Evolutionary conservation across 2,888 invertebrate species (phyloP).

Genomic region (Drosophila anomalata): DNA sequence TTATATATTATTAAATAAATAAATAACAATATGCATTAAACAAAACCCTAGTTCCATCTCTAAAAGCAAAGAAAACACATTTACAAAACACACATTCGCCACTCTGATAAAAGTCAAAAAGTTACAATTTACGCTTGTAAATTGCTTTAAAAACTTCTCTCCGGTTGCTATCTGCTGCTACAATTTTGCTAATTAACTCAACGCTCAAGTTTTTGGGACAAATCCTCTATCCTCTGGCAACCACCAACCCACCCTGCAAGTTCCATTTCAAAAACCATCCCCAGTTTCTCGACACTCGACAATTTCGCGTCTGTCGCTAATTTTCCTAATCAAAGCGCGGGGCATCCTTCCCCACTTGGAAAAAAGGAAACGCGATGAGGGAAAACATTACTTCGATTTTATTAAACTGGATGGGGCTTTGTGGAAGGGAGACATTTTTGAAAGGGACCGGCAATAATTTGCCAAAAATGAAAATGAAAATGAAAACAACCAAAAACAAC

Average conservation of each 20-base stretch:
- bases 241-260: background rate
- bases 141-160: conserved; percentile 76
- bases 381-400: conserved; percentile 66
- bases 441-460: conserved; percentile 70
- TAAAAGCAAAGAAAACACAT: background rate
- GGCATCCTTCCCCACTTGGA: conserved; percentile 14
- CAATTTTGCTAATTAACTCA: conserved; percentile 77
- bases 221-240: conserved; percentile 7
- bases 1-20: too few relatives aligned
- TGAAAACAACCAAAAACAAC: conserved; percentile 52
- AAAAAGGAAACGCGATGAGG: conserved; percentile 19
- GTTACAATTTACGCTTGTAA: conserved; percentile 72
- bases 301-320: conserved; percentile 60
- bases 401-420: conserved; percentile 52
- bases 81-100: conserved; percentile 2
- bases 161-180: conserved; percentile 60
- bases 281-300: conserved; percentile 16
- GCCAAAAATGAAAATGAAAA: conserved; percentile 57
- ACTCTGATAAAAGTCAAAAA: conserved; percentile 66
- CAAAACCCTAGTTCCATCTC: conserved; percentile 5
- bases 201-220: conserved; percentile 58
- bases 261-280: background rate
- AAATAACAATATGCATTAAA: too few relatives aligned
- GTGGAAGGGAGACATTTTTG: conserved; percentile 45
- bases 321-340: conserved; percentile 73